Evolutionary conservation across 2,888 invertebrate genomes (phyloP), one percentile per base, ranked within the genome.

Genomic region (Chymomyza procnemis): DNA sequence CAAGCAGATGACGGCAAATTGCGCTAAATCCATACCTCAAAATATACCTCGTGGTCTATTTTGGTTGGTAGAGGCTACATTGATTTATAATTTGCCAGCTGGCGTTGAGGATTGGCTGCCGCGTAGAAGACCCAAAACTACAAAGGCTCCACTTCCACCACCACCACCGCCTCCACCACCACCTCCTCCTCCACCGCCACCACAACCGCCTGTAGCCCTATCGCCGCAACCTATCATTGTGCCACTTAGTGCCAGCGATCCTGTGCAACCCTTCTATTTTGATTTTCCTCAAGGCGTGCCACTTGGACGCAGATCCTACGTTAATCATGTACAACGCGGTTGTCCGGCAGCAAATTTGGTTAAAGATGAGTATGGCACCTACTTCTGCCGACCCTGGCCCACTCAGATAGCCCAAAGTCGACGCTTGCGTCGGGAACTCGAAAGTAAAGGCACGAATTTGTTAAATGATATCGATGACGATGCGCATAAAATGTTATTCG

Each of bases 31-130:
- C 2, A 5, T 90, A 48, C 5, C 88, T 48, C 70, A 80, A 0
- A 76, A 74, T 16, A 69, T 66, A n/a, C 91, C 90, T 2, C 76
- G 74, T 22, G 90, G 91, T 0, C 61, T 90, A 26, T 18, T 82
- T 21, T 1, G 75, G 2, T 66, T 91, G 3, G 70, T 12, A 1
- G 91, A 90, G 71, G 59, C 74, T 4, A 88, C 88, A 0, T 30
- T 85, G 5, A 74, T 75, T 60, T 90, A 91, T 69, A 82, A 84
- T 2, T 56, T 90, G 62, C 90, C 90, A 0, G 75, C 73, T 16
- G 71, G 78, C 1, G 22, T 80, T 26, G 76, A 73, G 19, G 73
- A 83, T 21, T 79, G 75, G 70, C 59, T 82, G 21, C 71, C 74
- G 4, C 72, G 87, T 2, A 73, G 68, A 1, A 69, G 58, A 26